Evolutionary conservation across 2,888 invertebrate species (phyloP).

Genomic region (Lithophane semibrunnea): DNA sequence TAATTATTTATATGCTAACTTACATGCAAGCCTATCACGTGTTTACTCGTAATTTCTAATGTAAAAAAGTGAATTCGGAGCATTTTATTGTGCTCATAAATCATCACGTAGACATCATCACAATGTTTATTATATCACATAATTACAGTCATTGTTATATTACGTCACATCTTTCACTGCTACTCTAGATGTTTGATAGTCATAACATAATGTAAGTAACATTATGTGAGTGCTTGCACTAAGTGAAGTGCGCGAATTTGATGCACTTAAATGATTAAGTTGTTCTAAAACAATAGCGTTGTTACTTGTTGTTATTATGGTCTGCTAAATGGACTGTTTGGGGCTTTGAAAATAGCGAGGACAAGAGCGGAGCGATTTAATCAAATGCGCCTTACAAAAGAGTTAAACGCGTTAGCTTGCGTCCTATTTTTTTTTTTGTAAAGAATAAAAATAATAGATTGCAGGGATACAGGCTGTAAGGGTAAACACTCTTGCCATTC

Average conservation of each 20-base stretch:
- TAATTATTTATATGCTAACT: too few species aligned
- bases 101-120: constrained; percentile 23
- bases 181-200: constrained; percentile 15
- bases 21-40: neutral
- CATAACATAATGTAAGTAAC: constrained; percentile 9
- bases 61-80: neutral
- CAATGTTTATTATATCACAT: constrained; percentile 39
- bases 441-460: too few species aligned
- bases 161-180: constrained; percentile 31
- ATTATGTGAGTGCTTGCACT: constrained; percentile 24
- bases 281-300: constrained; percentile 40
- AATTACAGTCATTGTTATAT: constrained; percentile 32
- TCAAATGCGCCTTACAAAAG: constrained; percentile 11
- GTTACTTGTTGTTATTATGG: constrained; percentile 19
- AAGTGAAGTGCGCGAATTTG: constrained; percentile 15
- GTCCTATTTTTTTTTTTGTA: too few species aligned
- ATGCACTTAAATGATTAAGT: constrained; percentile 47
- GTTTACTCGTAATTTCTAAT: neutral
- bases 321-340: constrained; percentile 10
- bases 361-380: neutral
- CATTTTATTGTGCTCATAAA: neutral
- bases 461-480: too few species aligned
- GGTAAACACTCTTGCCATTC: too few species aligned
- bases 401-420: constrained; percentile 16
- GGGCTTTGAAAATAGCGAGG: constrained; percentile 14